Percentiles rank a stretch among this genome's conserved stretches.
Conservation (phyloP, 30 jellyfish, hydroid and myxozoan genomes). For the Turritopsis dohrnii region DNA sequence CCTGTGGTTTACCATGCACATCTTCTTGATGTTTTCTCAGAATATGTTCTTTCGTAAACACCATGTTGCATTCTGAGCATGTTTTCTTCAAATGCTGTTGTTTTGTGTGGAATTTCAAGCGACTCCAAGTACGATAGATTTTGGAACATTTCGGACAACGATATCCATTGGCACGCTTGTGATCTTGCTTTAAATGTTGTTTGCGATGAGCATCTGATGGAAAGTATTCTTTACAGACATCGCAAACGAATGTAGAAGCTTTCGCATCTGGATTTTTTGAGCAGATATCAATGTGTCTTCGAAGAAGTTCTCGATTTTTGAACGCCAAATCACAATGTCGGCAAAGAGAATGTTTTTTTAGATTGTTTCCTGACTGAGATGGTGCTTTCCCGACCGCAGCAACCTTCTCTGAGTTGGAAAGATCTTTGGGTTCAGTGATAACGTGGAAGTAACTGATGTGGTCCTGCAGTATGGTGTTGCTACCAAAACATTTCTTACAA, state of each 20-base stretch:
- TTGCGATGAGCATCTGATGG: constrained; percentile 47
- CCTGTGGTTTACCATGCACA: constrained; percentile 52
- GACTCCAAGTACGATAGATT: constrained; percentile 68
- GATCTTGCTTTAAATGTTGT: constrained; percentile 51
- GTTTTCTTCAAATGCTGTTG: constrained; percentile 45
- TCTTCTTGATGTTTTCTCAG: constrained; percentile 49
- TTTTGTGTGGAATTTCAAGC: constrained; percentile 67
- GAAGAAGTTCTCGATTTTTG: constrained; percentile 6
- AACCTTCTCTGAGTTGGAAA: neutral
- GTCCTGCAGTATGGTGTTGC: constrained; percentile 43
- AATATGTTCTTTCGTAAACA: constrained; percentile 47
- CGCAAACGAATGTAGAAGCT: constrained; percentile 16
- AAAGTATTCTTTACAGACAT: constrained; percentile 63
- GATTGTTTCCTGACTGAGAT: neutral
- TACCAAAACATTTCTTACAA: constrained; percentile 50
- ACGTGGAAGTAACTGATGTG: constrained; percentile 66
- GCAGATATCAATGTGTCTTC: constrained; percentile 7
- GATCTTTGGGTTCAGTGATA: constrained; percentile 19
- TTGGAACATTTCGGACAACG: constrained; percentile 77
- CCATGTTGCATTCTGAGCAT: constrained; percentile 56
- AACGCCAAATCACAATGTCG: constrained; percentile 29
- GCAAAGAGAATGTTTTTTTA: constrained; percentile 12
- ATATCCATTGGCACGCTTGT: constrained; percentile 59
- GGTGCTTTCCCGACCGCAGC: neutral
- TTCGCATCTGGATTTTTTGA: constrained; percentile 13